Evolutionary conservation across 2,888 invertebrate species (phyloP).

Genomic region (Scaptodrosophila latifasciaeformis): DNA sequence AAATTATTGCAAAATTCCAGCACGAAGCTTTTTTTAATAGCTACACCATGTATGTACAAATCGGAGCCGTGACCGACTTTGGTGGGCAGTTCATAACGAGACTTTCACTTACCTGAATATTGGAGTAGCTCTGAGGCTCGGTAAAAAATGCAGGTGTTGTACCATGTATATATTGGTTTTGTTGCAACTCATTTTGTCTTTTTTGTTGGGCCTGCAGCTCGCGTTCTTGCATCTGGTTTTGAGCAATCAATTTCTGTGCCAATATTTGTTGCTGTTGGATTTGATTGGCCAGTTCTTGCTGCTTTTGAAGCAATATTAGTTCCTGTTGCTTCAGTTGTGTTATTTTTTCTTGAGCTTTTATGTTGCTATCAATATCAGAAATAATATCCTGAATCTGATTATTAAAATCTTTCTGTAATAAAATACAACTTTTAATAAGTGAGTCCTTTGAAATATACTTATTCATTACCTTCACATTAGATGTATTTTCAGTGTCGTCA

Average conservation of each 20-base stretch:
- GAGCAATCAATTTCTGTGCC: slow-evolving; percentile 45
- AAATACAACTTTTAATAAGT: neutral
- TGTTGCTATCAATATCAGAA: slow-evolving; percentile 79
- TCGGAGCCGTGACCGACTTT: neutral
- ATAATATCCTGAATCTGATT: slow-evolving; percentile 79
- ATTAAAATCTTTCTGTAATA: slow-evolving; percentile 39
- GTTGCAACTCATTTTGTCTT: neutral
- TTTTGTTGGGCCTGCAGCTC: slow-evolving; percentile 35
- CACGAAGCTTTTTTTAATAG: too few relatives aligned
- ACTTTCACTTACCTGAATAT: slow-evolving; percentile 20
- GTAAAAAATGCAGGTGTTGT: too few relatives aligned
- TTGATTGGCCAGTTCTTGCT: slow-evolving; percentile 53
- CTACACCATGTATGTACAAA: neutral
- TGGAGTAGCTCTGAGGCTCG: slow-evolving; percentile 5
- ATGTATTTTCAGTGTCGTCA: neutral
- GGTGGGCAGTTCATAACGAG: neutral
- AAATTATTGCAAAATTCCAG: too few relatives aligned
- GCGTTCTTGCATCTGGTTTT: slow-evolving; percentile 50
- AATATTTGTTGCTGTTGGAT: slow-evolving; percentile 59
- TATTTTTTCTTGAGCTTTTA: slow-evolving; percentile 75
- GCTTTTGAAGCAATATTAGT: slow-evolving; percentile 53
- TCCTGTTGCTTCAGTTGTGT: slow-evolving; percentile 57
- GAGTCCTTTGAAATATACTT: neutral
- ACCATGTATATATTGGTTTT: too few relatives aligned
- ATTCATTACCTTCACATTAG: neutral